Percentiles rank a stretch among this genome's conserved stretches.
These are phyloP conservation scores for Lithobius niger DNA, from an alignment of 1,140 invertebrate genomes.

Conservation along the genomic window DNA sequence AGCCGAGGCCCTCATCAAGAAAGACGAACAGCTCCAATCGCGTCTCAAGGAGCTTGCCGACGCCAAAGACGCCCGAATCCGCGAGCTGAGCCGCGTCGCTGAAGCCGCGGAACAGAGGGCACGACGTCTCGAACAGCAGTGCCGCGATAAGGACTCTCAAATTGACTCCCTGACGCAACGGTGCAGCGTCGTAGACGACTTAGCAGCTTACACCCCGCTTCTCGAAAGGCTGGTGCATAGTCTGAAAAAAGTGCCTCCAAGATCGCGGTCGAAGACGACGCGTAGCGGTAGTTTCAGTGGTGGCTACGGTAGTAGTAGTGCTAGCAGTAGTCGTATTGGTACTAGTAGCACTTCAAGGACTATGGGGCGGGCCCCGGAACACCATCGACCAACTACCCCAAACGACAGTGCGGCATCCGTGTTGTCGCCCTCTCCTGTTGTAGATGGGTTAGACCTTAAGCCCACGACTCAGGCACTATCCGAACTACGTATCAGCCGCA, in stretches of 20 bases:
- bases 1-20: conserved; percentile 16
- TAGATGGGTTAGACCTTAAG: not conserved
- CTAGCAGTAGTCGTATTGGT: not conserved
- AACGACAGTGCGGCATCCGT: not conserved
- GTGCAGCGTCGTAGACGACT: conserved; percentile 15
- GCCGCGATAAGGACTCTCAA: conserved; percentile 18
- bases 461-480: conserved; percentile 1
- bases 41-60: conserved; percentile 16
- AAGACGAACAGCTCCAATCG: conserved; percentile 17
- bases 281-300: not conserved
- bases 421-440: not conserved
- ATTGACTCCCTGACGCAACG: conserved; percentile 15
- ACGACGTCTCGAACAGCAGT: conserved; percentile 17
- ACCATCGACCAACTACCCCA: not conserved
- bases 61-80: conserved; percentile 18
- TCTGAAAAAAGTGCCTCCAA: conserved; percentile 16
- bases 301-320: not conserved
- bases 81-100: conserved; percentile 12
- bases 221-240: conserved; percentile 17
- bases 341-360: not conserved
- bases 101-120: conserved; percentile 14
- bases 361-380: not conserved
- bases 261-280: conserved; percentile 1
- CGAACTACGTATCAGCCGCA: conserved; percentile 19
- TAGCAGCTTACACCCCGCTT: conserved; percentile 15